These are phyloP conservation scores for Callospermophilus lateralis DNA, from an alignment of 2,113 vertebrate species.

Conservation along the genomic window DNA sequence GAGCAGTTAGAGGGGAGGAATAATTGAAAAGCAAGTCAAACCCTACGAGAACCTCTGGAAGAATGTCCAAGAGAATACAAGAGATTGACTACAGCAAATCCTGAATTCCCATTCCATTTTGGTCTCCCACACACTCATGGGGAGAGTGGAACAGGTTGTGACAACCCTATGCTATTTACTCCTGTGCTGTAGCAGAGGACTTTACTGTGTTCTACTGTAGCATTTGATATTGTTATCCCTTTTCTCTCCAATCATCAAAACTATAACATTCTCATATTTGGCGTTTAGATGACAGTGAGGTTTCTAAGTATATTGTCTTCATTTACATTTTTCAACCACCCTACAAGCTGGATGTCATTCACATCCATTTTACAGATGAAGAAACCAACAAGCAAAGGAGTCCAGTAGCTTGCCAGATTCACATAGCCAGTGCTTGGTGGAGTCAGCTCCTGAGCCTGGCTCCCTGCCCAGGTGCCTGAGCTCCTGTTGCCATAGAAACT, in stretches of 20 bases:
- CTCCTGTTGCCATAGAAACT: constrained; percentile 22
- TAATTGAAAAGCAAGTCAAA: neutral
- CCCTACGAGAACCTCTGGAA: neutral
- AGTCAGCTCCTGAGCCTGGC: neutral
- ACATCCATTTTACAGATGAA: neutral
- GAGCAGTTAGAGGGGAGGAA: neutral
- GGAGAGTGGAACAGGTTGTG: neutral
- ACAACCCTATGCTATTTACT: neutral
- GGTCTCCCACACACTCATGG: neutral
- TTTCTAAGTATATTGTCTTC: neutral
- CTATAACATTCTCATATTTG: too few relatives aligned
- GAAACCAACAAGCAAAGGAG: neutral
- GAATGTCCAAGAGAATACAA: neutral
- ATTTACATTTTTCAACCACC: neutral
- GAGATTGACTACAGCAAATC: neutral
- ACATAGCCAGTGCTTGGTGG: neutral
- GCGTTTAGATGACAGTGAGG: neutral
- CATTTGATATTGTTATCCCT: too few relatives aligned
- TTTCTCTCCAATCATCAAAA: neutral
- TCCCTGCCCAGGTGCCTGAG: neutral
- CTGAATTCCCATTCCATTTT: neutral
- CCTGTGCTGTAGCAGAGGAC: neutral
- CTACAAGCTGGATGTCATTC: neutral
- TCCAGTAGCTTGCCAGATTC: neutral
- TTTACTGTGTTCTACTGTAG: neutral